phyloP scores from a whole-genome alignment of 2,797 vertebrate species.

The Notoglanidium macrostoma region DNA sequence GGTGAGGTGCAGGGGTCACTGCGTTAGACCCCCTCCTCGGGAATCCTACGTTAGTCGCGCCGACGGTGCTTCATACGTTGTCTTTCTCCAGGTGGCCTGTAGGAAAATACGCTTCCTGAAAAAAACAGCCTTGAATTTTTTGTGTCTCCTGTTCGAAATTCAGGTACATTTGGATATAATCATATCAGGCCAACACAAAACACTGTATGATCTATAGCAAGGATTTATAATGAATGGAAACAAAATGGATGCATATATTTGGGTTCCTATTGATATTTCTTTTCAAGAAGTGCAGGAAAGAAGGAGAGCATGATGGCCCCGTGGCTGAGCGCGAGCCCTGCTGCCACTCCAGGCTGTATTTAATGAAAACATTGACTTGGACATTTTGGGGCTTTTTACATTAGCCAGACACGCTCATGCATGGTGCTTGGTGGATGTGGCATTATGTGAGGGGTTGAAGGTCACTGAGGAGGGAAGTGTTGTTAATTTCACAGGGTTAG shows the following conservation, averaged over 20 bases:
- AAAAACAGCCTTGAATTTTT: conserved; percentile 75
- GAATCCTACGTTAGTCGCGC: conserved; percentile 88
- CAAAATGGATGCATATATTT: background rate
- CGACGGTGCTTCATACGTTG: conserved; percentile 83
- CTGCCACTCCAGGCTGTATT: conserved; percentile 80
- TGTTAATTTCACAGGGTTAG: conserved; percentile 99
- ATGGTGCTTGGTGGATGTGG: conserved; percentile 97
- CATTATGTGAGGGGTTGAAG: conserved; percentile 94
- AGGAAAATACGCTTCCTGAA: conserved; percentile 90
- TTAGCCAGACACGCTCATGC: conserved; percentile 97
- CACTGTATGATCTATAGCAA: background rate
- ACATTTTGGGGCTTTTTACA: conserved; percentile 87
- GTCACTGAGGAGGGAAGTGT: conserved; percentile 93
- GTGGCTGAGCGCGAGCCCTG: conserved; percentile 76
- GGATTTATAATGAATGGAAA: background rate
- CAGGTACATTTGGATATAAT: conserved; percentile 49
- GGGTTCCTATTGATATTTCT: conserved; percentile 39
- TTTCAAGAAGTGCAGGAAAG: conserved; percentile 21
- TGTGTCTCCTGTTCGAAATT: conserved; percentile 67
- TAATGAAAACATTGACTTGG: conserved; percentile 84
- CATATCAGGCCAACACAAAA: background rate
- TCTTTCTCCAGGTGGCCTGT: conserved; percentile 92
- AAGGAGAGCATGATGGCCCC: conserved; percentile 54
- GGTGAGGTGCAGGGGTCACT: conserved; percentile 96
- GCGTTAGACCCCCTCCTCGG: conserved; percentile 96